Evolutionary conservation across 2,113 vertebrate species (phyloP).

Genomic region (Apus apus): DNA sequence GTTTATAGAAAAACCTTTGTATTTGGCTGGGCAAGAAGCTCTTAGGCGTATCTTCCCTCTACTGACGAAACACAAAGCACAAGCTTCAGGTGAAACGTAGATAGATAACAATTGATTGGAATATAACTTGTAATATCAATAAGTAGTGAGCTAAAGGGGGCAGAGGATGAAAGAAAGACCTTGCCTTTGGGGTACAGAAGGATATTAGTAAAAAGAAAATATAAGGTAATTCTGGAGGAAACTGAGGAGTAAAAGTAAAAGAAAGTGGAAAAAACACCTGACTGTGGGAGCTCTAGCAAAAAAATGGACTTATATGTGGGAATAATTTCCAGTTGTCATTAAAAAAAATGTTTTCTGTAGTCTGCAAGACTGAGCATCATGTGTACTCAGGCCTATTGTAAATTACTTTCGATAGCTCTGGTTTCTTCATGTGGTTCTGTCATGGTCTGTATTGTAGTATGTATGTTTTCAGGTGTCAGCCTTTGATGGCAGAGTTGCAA

Average conservation of each 20-base stretch:
- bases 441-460: background rate
- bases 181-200: background rate
- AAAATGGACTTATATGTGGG: background rate
- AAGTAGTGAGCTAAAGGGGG: background rate
- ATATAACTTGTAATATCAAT: background rate
- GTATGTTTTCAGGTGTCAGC: fast-evolving
- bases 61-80: background rate
- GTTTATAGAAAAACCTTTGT: background rate
- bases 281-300: background rate
- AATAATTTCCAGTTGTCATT: background rate
- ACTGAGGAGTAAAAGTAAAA: background rate
- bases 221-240: background rate
- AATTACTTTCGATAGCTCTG: background rate
- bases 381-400: background rate
- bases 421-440: background rate
- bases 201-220: background rate
- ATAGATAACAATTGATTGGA: background rate
- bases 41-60: background rate
- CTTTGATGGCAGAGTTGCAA: background rate
- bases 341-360: background rate
- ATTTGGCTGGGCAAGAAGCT: background rate
- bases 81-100: background rate
- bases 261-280: background rate
- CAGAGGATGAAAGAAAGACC: background rate
- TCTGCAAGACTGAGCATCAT: background rate